These are phyloP conservation scores for Maniola hyperantus DNA, from an alignment of 2,888 invertebrate species.

Conservation along the genomic window DNA sequence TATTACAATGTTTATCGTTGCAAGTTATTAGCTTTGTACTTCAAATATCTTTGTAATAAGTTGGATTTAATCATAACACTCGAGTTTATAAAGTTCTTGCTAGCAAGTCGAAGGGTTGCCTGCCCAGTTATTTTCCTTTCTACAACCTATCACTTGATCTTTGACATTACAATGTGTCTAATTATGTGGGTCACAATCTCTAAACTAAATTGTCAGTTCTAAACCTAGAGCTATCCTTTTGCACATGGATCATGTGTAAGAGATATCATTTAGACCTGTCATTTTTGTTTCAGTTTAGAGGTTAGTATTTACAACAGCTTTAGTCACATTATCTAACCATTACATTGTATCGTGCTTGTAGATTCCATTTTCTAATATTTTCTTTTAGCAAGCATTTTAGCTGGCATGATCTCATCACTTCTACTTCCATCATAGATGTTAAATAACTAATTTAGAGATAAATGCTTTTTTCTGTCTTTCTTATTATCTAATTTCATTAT, in stretches of 20 bases:
- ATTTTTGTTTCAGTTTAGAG: too few species aligned
- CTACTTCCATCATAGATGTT: background rate
- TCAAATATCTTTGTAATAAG: slow-evolving; percentile 1
- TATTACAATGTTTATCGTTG: background rate
- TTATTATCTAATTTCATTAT: background rate
- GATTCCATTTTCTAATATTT: background rate
- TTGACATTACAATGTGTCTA: background rate
- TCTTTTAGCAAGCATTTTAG: slow-evolving; percentile 10
- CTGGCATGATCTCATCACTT: slow-evolving; percentile 19
- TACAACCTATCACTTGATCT: background rate
- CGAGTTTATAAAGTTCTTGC: slow-evolving; percentile 45
- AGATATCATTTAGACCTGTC: too few species aligned
- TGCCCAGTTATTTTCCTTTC: slow-evolving; percentile 46
- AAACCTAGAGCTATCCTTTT: too few species aligned
- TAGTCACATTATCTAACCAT: background rate
- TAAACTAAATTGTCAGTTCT: too few species aligned
- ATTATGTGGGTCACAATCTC: too few species aligned
- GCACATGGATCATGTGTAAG: too few species aligned
- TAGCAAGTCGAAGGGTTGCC: slow-evolving; percentile 65
- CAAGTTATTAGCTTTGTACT: background rate
- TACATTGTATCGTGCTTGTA: background rate
- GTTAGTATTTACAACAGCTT: too few species aligned
- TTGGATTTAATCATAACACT: background rate
- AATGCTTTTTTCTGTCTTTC: too few species aligned
- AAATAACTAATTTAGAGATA: background rate